These are phyloP conservation scores for Myxocyprinus asiaticus DNA, from an alignment of 2,113 vertebrate species.

Conservation along the genomic window DNA sequence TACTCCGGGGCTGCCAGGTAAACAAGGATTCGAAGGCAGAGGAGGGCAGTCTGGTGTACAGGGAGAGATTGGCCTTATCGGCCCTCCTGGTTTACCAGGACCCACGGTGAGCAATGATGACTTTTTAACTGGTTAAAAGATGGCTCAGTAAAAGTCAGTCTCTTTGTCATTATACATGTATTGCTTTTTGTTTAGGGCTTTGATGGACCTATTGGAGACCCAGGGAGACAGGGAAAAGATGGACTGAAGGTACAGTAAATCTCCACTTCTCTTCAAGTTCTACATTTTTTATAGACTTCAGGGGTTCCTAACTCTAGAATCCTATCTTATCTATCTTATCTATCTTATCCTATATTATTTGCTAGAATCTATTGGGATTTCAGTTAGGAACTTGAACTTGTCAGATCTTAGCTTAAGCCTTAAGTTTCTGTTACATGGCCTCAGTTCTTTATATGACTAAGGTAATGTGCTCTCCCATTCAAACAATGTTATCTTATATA, in stretches of 20 bases:
- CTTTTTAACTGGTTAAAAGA: background rate
- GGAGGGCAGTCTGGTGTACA: constrained; percentile 64
- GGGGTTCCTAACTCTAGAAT: no score
- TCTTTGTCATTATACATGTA: background rate
- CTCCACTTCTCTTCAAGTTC: background rate
- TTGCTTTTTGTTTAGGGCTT: constrained; percentile 62
- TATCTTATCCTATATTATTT: no score
- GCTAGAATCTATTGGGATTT: no score
- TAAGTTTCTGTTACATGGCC: no score
- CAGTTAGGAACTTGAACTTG: no score
- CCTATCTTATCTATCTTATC: no score
- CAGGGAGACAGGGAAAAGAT: constrained; percentile 71
- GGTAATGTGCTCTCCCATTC: background rate
- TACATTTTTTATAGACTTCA: no score
- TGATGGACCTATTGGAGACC: constrained; percentile 74
- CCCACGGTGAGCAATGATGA: constrained; percentile 58
- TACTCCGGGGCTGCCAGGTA: constrained; percentile 65
- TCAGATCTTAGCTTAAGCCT: no score
- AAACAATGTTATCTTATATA: background rate
- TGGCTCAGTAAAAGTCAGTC: background rate
- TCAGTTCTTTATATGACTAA: no score
- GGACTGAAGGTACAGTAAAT: constrained; percentile 69
- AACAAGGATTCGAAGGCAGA: constrained; percentile 65
- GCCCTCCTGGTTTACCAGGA: constrained; percentile 66
- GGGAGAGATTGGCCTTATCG: constrained; percentile 63